These are phyloP conservation scores for Poeciliopsis gracilis DNA, from an alignment of 2,797 vertebrate genomes.

Conservation along the genomic window DNA sequence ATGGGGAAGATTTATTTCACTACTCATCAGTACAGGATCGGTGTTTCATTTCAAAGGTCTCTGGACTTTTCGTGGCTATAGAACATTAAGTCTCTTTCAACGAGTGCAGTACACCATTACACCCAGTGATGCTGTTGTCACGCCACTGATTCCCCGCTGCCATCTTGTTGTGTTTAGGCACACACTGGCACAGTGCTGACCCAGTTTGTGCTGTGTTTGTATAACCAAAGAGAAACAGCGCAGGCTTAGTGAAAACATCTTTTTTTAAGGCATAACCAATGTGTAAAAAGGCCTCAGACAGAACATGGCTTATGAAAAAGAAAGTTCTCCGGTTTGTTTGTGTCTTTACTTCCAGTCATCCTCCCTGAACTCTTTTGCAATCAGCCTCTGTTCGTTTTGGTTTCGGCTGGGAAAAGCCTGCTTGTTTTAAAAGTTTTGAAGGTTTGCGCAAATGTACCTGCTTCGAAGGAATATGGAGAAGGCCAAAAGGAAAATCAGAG, in stretches of 20 bases:
- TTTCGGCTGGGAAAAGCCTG: not conserved
- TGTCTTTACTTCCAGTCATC: not conserved
- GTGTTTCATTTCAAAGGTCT: not conserved
- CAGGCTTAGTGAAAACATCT: constrained; percentile 4
- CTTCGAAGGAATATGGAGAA: not conserved
- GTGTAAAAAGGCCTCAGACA: not conserved
- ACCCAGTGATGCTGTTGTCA: not conserved
- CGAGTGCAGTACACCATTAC: not conserved
- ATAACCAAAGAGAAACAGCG: constrained; percentile 3
- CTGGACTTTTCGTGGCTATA: not conserved
- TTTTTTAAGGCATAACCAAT: constrained; percentile 3
- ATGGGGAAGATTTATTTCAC: not conserved
- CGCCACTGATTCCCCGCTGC: not conserved
- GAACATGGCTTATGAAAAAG: not conserved
- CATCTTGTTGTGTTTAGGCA: constrained; percentile 2
- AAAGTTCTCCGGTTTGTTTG: not conserved
- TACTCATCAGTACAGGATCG: not conserved
- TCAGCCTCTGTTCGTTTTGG: not conserved
- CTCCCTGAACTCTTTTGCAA: not conserved
- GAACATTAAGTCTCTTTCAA: not conserved
- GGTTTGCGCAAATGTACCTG: not conserved
- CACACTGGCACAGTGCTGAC: not conserved
- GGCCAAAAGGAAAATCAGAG: not conserved
- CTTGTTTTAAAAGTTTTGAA: not conserved
- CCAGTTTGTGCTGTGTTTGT: constrained; percentile 5